A percentile compares a stretch with the other conserved stretches of the same genome.
Evolutionary conservation across 1,140 invertebrate species (phyloP).

Genomic region (Pseudobourletiella spinata): DNA sequence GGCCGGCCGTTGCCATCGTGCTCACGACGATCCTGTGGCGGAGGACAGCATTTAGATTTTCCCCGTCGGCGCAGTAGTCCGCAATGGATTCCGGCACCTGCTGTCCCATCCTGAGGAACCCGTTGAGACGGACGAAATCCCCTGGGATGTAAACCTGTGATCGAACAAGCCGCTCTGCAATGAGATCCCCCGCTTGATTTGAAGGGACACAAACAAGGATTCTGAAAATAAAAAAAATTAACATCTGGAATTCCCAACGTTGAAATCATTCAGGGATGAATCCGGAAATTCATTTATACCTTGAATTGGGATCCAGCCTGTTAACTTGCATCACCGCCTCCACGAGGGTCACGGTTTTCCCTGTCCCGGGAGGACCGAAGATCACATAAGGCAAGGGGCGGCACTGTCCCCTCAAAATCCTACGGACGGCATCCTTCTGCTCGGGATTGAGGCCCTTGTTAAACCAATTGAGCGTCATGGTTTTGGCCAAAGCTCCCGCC

Average conservation of each 20-base stretch:
- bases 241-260: not conserved
- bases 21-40: conserved; percentile 67
- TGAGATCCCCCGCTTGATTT: conserved; percentile 75
- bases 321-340: conserved; percentile 58
- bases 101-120: conserved; percentile 5
- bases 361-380: conserved; percentile 65
- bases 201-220: conserved; percentile 77
- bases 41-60: conserved; percentile 46
- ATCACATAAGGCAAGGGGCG: conserved; percentile 62
- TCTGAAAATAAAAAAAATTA: too few relatives aligned
- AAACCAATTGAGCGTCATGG: conserved; percentile 50
- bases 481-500: not conserved
- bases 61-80: conserved; percentile 53
- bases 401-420: conserved; percentile 50
- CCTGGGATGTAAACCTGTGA: conserved; percentile 48
- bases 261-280: too few relatives aligned
- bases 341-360: conserved; percentile 65
- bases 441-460: conserved; percentile 65
- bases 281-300: too few relatives aligned
- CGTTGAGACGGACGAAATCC: conserved; percentile 59
- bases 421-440: conserved; percentile 63
- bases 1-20: conserved; percentile 63
- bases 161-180: conserved; percentile 56
- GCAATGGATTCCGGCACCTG: conserved; percentile 41
- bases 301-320: conserved; percentile 50